Percentiles rank a stretch among this genome's conserved stretches.
These are phyloP conservation scores for Tetragonula clypearis DNA, from an alignment of 1,140 invertebrate genomes.

Conservation along the genomic window DNA sequence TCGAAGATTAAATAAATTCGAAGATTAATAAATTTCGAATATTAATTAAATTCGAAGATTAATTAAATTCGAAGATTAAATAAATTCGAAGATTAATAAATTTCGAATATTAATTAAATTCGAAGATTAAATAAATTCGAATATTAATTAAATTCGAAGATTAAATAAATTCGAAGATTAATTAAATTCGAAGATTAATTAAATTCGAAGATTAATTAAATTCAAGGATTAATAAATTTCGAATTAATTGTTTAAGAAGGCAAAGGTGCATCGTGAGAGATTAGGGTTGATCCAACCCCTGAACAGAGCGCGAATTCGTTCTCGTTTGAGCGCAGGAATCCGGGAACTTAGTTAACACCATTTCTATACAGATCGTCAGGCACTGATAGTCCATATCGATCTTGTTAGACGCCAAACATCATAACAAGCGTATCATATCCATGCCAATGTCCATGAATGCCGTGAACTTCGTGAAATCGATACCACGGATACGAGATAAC, in stretches of 20 bases:
- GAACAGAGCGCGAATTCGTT: neutral
- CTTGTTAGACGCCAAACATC: neutral
- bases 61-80: too few relatives aligned
- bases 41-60: too few relatives aligned
- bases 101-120: too few relatives aligned
- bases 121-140: too few relatives aligned
- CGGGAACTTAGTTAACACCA: neutral
- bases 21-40: too few relatives aligned
- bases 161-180: too few relatives aligned
- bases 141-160: too few relatives aligned
- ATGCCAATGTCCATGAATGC: neutral
- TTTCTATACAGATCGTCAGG: neutral
- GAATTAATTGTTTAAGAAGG: neutral
- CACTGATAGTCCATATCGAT: neutral
- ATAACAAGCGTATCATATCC: neutral
- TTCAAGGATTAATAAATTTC: too few relatives aligned
- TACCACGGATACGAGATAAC: neutral
- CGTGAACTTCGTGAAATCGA: neutral
- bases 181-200: too few relatives aligned
- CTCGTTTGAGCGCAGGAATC: too few relatives aligned
- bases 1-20: too few relatives aligned
- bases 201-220: neutral
- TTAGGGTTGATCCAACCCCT: neutral
- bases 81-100: too few relatives aligned
- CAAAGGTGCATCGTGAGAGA: neutral